Base-by-base conservation (phyloP, 2,888 invertebrate species). In the Dromius quadrimaculatus region DNA sequence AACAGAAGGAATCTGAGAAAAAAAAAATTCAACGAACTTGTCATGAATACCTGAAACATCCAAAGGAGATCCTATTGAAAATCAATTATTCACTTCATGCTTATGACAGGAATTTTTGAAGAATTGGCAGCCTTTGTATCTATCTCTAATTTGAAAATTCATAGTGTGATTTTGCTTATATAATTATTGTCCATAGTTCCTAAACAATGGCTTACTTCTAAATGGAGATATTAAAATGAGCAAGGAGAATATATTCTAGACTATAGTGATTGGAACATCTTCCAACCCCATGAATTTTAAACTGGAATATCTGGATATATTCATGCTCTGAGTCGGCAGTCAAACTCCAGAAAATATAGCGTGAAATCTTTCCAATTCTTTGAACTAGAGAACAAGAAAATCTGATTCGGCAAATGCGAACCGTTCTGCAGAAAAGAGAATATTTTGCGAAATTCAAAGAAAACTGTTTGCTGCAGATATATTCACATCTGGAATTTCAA, bases 191-290 rank as follows among this genome's bases (percentile, higher is more conserved):
- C 19, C 6, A 11, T 15, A 4, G 1, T 22, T 47, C 2, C 9
- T 13, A 38, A 38, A 38, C 13, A 3, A n/a, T n/a, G n/a, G n/a
- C n/a, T n/a, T n/a, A n/a, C n/a, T n/a, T n/a, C n/a, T n/a, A n/a
- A n/a, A n/a, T n/a, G n/a, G n/a, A n/a, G n/a, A 0, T 8, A n/a
- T 34, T 34, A 5, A 22, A 62, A 43, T 43, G 15, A 23, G 4
- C 28, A 2, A 45, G 15, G 2, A 23, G 62, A 36, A 23, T 43
- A 45, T 63, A 63, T 63, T 63, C 63, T 63, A 28, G 45, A 45
- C 63, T 63, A 63, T 63, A 45, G 63, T 63, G 45, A 63, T 63
- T 63, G 63, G 45, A 63, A 63, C 45, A 63, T 45, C 63, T 63
- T 63, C 45, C 63, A 45, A 45, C 41, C 28, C 63, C 32, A 63